Conservation (phyloP, 2,797 vertebrate species). For the Pelochelys cantorii region DNA sequence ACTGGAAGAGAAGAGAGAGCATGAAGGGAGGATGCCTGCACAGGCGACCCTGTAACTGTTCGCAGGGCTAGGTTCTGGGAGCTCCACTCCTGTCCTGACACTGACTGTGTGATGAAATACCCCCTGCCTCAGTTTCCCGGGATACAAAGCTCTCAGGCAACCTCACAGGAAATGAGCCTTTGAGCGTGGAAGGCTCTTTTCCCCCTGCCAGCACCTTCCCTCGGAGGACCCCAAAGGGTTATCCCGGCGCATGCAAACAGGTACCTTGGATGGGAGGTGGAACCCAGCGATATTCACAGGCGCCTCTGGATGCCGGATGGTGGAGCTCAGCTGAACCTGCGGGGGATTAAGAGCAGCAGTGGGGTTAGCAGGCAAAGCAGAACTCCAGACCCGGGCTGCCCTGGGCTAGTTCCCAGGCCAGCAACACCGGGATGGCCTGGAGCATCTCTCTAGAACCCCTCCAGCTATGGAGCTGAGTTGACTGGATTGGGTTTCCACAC, state of each 20-base stretch:
- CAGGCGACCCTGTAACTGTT: too few species aligned
- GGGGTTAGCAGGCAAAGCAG: too few species aligned
- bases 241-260: fast-evolving
- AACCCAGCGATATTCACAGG: slow-evolving; percentile 90
- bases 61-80: too few species aligned
- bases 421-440: background rate
- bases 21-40: background rate
- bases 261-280: slow-evolving; percentile 91
- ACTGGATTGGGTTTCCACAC: background rate
- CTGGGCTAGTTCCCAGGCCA: background rate
- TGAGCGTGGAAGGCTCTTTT: too few species aligned
- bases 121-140: background rate
- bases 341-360: background rate
- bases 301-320: slow-evolving; percentile 89
- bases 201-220: background rate
- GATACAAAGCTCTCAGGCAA: background rate
- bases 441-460: background rate
- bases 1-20: background rate
- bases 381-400: fast-evolving
- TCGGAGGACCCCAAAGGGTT: background rate
- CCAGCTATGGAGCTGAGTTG: background rate
- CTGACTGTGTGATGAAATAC: background rate
- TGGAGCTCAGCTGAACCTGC: slow-evolving; percentile 86
- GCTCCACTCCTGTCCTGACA: background rate
- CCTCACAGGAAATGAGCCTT: background rate